Evolutionary conservation across 2,113 vertebrate species (phyloP).

Genomic region (Cromileptes altivelis): DNA sequence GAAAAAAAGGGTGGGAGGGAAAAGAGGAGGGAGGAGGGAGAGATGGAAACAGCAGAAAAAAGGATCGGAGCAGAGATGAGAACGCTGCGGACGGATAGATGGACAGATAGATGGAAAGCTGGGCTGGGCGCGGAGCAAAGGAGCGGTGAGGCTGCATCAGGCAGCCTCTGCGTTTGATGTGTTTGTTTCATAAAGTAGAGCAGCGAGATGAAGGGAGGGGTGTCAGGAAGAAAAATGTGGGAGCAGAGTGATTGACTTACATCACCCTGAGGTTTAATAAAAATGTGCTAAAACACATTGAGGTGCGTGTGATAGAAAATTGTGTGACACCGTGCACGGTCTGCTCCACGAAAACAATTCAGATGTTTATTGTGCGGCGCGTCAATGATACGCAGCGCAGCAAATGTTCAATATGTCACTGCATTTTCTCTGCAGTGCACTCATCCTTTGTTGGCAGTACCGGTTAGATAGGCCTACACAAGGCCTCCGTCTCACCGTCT

Average conservation of each 20-base stretch:
- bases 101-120: conserved; percentile 46
- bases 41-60: conserved; percentile 62
- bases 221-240: conserved; percentile 45
- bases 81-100: conserved; percentile 62
- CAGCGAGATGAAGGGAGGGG: conserved; percentile 38
- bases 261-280: conserved; percentile 74
- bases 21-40: conserved; percentile 55
- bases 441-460: conserved; percentile 64
- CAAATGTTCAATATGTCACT: conserved; percentile 75
- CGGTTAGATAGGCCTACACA: conserved; percentile 33
- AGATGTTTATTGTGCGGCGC: conserved; percentile 69
- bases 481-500: conserved; percentile 53
- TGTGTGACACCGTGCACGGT: conserved; percentile 31
- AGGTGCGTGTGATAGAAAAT: conserved; percentile 57
- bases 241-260: conserved; percentile 68
- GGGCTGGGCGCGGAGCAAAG: conserved; percentile 29
- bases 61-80: conserved; percentile 74
- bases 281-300: conserved; percentile 79
- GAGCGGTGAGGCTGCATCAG: conserved; percentile 53
- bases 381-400: conserved; percentile 37
- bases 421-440: conserved; percentile 46
- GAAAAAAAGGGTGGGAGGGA: conserved; percentile 86
- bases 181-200: conserved; percentile 48
- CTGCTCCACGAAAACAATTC: conserved; percentile 60
- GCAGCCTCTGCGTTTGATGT: conserved; percentile 53